Evolutionary conservation across 64 coral and sea anemone species (phyloP).

Genomic region (Stylophora pistillata): DNA sequence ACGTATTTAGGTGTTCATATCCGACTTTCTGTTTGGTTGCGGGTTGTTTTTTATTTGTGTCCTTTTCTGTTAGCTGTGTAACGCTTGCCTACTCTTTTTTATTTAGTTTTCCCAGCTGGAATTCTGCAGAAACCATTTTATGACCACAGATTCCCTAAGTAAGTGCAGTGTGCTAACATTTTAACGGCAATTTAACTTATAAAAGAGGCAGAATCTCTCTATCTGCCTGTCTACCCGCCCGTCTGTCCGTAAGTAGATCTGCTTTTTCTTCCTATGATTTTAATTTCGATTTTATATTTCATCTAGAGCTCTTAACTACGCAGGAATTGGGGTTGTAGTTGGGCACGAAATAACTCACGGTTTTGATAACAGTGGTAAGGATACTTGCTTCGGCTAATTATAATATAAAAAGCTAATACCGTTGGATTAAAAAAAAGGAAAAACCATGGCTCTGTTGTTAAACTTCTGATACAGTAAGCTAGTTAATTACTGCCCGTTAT

Average conservation of each 20-base stretch:
- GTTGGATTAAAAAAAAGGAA: too few species aligned
- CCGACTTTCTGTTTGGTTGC: too few species aligned
- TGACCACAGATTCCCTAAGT: conserved; percentile 75
- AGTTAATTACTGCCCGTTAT: too few species aligned
- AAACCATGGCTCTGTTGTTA: too few species aligned
- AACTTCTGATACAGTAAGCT: too few species aligned
- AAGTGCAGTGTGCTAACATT: conserved; percentile 41
- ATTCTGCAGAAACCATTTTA: conserved; percentile 92
- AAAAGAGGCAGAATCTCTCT: too few species aligned
- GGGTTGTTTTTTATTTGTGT: too few species aligned
- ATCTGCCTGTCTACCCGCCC: too few species aligned
- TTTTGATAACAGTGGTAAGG: conserved; percentile 88
- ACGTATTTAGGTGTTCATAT: too few species aligned
- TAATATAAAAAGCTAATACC: too few species aligned
- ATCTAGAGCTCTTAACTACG: conserved; percentile 83
- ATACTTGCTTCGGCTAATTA: not conserved
- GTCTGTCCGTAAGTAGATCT: too few species aligned
- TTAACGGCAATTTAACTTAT: too few species aligned
- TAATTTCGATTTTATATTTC: not conserved
- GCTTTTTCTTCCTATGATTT: not conserved
- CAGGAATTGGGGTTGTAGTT: conserved; percentile 88
- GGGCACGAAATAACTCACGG: conserved; percentile 92
- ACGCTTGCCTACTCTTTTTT: not conserved
- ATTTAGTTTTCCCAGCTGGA: conserved; percentile 79
- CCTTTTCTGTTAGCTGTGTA: not conserved